Base-by-base conservation (phyloP, 2,888 invertebrate species). In the Protophormia terraenovae region DNA sequence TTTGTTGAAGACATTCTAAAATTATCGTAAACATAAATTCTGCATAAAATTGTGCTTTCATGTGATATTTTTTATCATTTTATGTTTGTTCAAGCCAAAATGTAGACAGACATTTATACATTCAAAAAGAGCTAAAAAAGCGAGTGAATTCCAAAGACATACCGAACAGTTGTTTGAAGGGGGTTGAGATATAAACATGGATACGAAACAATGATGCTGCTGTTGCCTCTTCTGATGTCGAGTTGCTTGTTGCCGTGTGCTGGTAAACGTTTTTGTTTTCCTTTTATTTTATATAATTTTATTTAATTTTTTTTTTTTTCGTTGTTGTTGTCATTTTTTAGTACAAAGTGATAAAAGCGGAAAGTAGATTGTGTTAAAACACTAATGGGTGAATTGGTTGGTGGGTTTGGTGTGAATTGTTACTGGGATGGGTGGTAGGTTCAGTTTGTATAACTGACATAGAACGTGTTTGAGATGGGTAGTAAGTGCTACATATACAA, bases 61-160 rank as follows among this genome's bases (percentile, higher is more conserved):
- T 83, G 50, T 77, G 77, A 83, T 77, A 60, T 60, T 82, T 76
- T 81, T 50, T 67, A 73, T 62, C 58, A 69, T 69, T 81, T 81
- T 58, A 67, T 66, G 16, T 72, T 58, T 77, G 32, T 22, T 41
- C 10, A 38, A 67, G 55, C 67, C 16, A 69, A 81, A 67, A 58
- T n/a, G 24, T 12, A 55, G 45, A 16, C 41, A 47, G 35, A 53
- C 14, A 16, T 35, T n/a, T n/a, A 29, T 22, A 47, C 12, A 45
- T 45, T 22, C 41, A 55, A 19, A 67, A 53, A 16, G 3, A 35
- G 19, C 22, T 27, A 2, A 73, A 58, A 27, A 8, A 45, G 45
- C 5, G 8, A 4, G n/a, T 35, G 16, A 41, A 35, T 10, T 64
- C 22, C 14, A 12, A 5, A 27, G 55, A 24, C 29, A 47, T 3